Evolutionary conservation across 1,140 invertebrate species (phyloP).

Genomic region (Oscheius sp.): DNA sequence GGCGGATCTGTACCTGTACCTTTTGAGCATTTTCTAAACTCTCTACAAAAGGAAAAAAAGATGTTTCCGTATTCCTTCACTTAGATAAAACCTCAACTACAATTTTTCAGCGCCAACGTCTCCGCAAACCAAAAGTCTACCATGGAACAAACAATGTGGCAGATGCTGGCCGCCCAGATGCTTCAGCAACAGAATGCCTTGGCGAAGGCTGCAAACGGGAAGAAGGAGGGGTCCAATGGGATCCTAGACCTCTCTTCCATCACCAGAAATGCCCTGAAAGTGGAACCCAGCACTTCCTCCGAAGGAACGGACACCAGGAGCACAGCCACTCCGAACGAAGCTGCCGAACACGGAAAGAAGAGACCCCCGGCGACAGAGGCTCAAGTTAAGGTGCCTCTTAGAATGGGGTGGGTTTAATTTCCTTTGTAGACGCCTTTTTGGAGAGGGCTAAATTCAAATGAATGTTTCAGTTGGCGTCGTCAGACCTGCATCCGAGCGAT

Average conservation of each 20-base stretch:
- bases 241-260: not conserved
- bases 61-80: not conserved
- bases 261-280: not conserved
- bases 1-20: no score
- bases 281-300: not conserved
- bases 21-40: no score
- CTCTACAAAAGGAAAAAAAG: not conserved
- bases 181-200: constrained; percentile 6
- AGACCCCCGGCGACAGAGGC: constrained; percentile 1
- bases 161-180: constrained; percentile 6
- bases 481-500: constrained; percentile 17
- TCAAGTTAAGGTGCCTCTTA: constrained; percentile 12
- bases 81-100: not conserved
- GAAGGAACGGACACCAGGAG: constrained; percentile 4
- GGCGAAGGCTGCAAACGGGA: constrained; percentile 4
- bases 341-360: constrained; percentile 9
- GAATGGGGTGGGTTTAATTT: constrained; percentile 5
- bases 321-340: not conserved
- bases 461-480: constrained; percentile 17
- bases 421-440: no score
- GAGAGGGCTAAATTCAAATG: no score
- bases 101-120: not conserved
- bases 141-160: constrained; percentile 18
- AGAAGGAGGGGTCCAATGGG: constrained; percentile 10
- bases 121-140: not conserved